These are phyloP conservation scores for Atrina japonica DNA, from an alignment of 2,888 invertebrate species.

Conservation along the genomic window DNA sequence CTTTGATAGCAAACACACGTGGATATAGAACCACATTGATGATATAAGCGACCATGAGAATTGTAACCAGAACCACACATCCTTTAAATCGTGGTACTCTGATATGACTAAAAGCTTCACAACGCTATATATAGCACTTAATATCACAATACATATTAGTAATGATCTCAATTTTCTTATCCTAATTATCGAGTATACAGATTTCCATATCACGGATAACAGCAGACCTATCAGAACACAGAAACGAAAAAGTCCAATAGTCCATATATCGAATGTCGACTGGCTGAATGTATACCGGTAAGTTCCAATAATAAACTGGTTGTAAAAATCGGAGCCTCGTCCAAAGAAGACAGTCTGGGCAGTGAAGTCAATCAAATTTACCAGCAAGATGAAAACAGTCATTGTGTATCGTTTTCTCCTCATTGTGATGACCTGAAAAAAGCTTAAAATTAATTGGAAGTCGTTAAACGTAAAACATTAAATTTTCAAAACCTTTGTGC, in stretches of 20 bases:
- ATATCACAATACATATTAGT: constrained; percentile 32
- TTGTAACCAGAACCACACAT: constrained; percentile 63
- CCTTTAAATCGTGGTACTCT: constrained; percentile 49
- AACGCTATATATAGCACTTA: constrained; percentile 57
- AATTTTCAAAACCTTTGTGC: too few species aligned
- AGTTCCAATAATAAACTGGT: constrained; percentile 46
- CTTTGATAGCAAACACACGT: not conserved
- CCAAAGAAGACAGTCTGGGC: constrained; percentile 50
- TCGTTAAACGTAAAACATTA: too few species aligned
- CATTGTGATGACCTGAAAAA: too few species aligned
- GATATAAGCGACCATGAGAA: constrained; percentile 58
- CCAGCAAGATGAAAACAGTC: too few species aligned
- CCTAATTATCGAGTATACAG: constrained; percentile 44
- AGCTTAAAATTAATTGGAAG: too few species aligned
- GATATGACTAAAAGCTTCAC: constrained; percentile 62
- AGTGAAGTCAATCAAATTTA: too few species aligned
- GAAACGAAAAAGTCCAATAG: constrained; percentile 51
- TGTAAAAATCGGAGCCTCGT: constrained; percentile 54
- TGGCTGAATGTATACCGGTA: constrained; percentile 44
- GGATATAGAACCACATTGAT: constrained; percentile 50
- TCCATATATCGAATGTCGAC: constrained; percentile 68
- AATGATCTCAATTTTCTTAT: constrained; percentile 40
- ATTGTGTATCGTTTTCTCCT: too few species aligned
- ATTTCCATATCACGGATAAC: constrained; percentile 50
- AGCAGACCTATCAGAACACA: constrained; percentile 55